Base-by-base conservation (phyloP, 2,113 vertebrate genomes). In the Coracopsis vasa region DNA sequence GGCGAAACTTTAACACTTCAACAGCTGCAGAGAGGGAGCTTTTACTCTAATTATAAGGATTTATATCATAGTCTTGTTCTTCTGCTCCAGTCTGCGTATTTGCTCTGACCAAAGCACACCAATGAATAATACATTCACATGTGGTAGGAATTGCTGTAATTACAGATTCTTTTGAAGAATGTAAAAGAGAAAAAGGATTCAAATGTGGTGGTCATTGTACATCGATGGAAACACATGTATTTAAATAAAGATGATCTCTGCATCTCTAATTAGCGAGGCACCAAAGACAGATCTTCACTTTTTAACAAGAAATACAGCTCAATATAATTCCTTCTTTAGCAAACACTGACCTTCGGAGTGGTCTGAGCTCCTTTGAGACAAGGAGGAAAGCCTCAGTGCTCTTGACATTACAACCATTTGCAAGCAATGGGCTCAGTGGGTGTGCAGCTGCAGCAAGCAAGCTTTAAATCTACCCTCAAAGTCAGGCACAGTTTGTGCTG, bases 1-100 rank as follows among this genome's bases (percentile, higher is more conserved):
- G 33, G 54, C 47, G 4, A 94, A 95, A 88, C 18, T 86, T 51
- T 81, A 82, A 83, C 66, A 35, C 56, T 95, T 86, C 41, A 94
- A 92, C 96, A 97, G 91, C 93, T 95, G 93, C 90, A 94, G 65
- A 82, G 61, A 51, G 48, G 33, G 48, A 39, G 13, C 56, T n/a
- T 85, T 90, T 82, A 94, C 86, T 86, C 80, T 82, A 95, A 96
- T 97, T 93, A 88, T 88, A 90, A 75, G 73, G 88, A 97, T 94
- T 96, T 94, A 92, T 90, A 77, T 91, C n/a, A 73, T 71, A 54
- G 50, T 66, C 79, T 86, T n/a, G 17, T 85, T 88, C 70, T 94
- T 94, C 67, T 95, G 69, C 88, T 81, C 79, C 81, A 47, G 77
- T 91, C 91, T 94, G 94, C 12, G 0, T 81, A 91, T 96, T 95